Conservation (phyloP, 1,140 invertebrate genomes). For the Chrysopa pallens region DNA sequence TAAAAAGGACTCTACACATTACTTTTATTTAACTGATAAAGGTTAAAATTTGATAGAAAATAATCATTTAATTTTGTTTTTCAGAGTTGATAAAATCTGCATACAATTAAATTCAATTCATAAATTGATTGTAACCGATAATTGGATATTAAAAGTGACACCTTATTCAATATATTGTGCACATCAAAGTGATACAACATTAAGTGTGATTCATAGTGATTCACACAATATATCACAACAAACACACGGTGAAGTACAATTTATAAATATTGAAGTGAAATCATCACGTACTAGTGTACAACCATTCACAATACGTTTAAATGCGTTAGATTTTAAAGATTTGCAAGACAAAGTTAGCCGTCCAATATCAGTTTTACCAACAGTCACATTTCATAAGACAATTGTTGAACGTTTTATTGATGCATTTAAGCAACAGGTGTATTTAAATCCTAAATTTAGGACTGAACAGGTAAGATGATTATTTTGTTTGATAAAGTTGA, state of each 20-base stretch:
- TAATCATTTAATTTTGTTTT: no score
- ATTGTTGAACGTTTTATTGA: constrained; percentile 68
- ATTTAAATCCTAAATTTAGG: constrained; percentile 47
- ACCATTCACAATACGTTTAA: constrained; percentile 51
- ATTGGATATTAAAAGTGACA: constrained; percentile 75
- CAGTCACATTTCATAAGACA: constrained; percentile 61
- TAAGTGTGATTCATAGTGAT: constrained; percentile 55
- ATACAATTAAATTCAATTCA: constrained; percentile 47
- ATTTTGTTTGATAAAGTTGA: no score
- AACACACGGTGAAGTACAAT: constrained; percentile 49
- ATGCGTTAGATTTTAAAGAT: constrained; percentile 59
- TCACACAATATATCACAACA: constrained; percentile 46
- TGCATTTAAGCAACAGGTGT: constrained; percentile 60
- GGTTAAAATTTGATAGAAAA: no score
- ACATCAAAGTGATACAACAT: constrained; percentile 57
- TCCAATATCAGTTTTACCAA: constrained; percentile 52
- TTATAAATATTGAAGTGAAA: constrained; percentile 62
- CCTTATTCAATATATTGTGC: constrained; percentile 56
- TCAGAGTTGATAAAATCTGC: constrained; percentile 54
- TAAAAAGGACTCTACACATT: no score
- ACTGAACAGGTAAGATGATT: constrained; percentile 35
- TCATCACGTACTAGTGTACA: constrained; percentile 32
- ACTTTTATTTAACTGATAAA: no score
- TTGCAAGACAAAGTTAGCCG: constrained; percentile 56
- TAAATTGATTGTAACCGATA: constrained; percentile 61